Percentiles rank a stretch among this genome's conserved stretches.
These are phyloP conservation scores for Sinocyclocheilus anophthalmus DNA, from an alignment of 2,113 vertebrate genomes.

Conservation along the genomic window DNA sequence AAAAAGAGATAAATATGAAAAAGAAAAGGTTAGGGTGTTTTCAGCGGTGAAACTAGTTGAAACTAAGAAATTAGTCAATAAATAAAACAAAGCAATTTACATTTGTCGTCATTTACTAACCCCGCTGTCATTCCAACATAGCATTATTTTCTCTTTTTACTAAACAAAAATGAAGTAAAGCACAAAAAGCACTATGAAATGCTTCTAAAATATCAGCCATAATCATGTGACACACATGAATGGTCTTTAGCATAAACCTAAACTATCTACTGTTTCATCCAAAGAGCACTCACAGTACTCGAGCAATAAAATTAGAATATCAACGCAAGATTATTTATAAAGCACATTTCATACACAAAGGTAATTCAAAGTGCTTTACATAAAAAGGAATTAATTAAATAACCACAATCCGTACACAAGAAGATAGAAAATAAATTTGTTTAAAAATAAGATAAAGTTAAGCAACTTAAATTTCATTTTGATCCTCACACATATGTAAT, in stretches of 20 bases:
- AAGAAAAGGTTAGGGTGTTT: not conserved
- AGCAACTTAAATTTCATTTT: not conserved
- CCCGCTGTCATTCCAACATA: not conserved
- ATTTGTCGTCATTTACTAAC: not conserved
- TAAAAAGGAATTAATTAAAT: no score
- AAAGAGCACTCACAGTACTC: not conserved
- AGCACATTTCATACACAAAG: no score
- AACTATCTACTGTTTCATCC: not conserved
- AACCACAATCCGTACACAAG: no score
- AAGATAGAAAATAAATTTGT: no score
- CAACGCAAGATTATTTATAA: not conserved
- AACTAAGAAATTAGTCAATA: not conserved
- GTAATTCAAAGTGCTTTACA: no score
- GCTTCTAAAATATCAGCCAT: not conserved
- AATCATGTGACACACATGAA: not conserved
- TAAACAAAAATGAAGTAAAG: not conserved
- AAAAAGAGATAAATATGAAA: not conserved
- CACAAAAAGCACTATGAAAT: no score
- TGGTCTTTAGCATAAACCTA: not conserved
- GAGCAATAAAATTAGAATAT: not conserved
- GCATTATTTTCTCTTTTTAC: not conserved
- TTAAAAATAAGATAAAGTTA: no score
- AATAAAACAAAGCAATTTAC: not conserved
- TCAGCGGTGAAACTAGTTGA: not conserved
- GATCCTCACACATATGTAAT: not conserved